Evolutionary conservation across 2,113 vertebrate species (phyloP).

Genomic region (Diphyllodes magnificus): DNA sequence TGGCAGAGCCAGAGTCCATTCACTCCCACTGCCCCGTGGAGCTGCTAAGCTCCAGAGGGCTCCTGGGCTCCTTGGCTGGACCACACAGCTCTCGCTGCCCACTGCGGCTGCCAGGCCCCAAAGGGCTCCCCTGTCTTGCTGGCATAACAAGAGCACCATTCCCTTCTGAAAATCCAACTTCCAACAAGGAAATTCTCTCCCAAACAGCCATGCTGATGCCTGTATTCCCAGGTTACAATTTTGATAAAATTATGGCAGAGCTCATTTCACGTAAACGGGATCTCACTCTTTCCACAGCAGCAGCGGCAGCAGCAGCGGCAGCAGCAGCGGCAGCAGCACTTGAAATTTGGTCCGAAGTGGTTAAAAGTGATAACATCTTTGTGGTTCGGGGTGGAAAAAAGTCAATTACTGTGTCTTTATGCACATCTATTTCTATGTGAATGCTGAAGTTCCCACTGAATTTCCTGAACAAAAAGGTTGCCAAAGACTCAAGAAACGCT

Average conservation of each 20-base stretch:
- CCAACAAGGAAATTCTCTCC: not conserved
- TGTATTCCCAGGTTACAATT: not conserved
- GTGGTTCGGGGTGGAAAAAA: not conserved
- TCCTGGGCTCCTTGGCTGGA: not conserved
- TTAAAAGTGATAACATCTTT: constrained; percentile 1
- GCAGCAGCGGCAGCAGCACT: not conserved
- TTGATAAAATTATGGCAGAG: not conserved
- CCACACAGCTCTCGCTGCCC: not conserved
- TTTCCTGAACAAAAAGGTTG: not conserved
- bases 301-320: not conserved
- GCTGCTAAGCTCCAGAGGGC: not conserved
- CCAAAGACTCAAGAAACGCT: not conserved
- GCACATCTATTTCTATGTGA: not conserved
- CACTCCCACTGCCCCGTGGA: not conserved
- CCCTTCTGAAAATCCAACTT: not conserved
- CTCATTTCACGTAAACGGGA: not conserved
- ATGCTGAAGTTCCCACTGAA: not conserved
- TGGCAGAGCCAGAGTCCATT: not conserved
- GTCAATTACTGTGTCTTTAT: not conserved
- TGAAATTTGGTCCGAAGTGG: not conserved
- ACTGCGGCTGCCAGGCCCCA: fast-evolving
- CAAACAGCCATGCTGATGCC: not conserved
- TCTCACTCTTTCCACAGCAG: not conserved
- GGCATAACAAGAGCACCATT: fast-evolving
- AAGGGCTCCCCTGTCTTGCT: not conserved